A percentile compares a stretch with the other conserved stretches of the same genome.
phyloP scores from a whole-genome alignment of 2,888 invertebrate species.

The Adineta ricciae region DNA sequence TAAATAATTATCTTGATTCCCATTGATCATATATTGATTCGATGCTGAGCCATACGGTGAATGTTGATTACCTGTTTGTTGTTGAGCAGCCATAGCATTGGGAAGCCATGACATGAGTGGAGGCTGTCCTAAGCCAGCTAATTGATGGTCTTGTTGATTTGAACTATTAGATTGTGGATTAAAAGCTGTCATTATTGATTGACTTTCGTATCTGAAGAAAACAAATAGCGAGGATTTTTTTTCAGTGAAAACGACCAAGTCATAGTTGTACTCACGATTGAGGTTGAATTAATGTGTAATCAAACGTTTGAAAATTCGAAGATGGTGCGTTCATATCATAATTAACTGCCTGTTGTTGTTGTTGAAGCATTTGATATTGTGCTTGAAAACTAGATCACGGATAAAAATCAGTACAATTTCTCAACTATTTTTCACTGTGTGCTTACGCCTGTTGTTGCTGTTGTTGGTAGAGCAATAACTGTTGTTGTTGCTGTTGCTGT shows the following conservation, averaged over 20 bases:
- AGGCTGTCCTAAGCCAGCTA: background rate
- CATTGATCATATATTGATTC: background rate
- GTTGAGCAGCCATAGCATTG: background rate
- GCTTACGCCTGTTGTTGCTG: background rate
- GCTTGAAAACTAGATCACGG: background rate
- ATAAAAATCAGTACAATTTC: too few relatives aligned
- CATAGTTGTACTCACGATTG: background rate
- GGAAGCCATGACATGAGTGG: background rate
- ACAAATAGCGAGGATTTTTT: too few relatives aligned
- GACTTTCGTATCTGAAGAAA: background rate
- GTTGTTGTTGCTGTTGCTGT: background rate
- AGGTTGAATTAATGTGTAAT: constrained; percentile 10
- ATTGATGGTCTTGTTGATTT: background rate
- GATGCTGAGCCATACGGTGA: background rate
- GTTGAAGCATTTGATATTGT: background rate
- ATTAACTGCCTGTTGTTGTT: background rate
- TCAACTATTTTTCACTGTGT: background rate
- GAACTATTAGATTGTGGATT: background rate
- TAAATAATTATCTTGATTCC: constrained; percentile 12
- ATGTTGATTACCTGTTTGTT: background rate
- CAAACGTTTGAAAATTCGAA: background rate
- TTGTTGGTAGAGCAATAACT: background rate
- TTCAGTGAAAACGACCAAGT: too few relatives aligned
- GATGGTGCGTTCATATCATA: background rate
- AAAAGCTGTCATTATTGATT: background rate